phyloP scores from a whole-genome alignment of 1,140 invertebrate species.

The Gryllus bimaculatus region DNA sequence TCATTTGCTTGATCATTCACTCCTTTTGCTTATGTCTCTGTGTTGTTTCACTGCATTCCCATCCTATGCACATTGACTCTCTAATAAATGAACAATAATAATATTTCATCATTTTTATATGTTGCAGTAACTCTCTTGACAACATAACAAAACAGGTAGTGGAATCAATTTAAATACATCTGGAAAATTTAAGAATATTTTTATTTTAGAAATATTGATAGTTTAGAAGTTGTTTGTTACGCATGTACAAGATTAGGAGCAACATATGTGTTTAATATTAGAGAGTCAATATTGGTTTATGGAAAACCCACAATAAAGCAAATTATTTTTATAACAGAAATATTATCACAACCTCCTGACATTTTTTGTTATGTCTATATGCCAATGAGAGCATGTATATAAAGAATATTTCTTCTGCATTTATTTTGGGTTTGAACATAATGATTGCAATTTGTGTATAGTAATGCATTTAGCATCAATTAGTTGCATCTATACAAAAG shows the following conservation, averaged over 20 bases:
- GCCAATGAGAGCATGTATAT: no score
- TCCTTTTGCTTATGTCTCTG: neutral
- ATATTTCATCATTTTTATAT: neutral
- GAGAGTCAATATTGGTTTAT: neutral
- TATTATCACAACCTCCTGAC: no score
- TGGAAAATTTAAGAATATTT: neutral
- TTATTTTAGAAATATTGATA: no score
- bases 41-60: constrained; percentile 3
- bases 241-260: neutral
- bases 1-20: neutral
- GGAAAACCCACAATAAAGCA: neutral
- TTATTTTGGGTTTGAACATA: neutral
- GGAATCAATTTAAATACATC: neutral
- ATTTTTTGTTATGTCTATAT: no score
- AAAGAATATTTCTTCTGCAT: neutral
- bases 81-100: neutral
- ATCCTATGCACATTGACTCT: neutral
- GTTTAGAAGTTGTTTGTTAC: neutral
- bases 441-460: neutral
- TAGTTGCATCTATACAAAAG: neutral
- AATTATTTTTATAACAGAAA: neutral
- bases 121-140: neutral
- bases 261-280: neutral
- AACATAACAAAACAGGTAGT: neutral
- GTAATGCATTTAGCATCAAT: neutral